Base-by-base conservation (phyloP, 2,797 vertebrate species). In the Atherinosoma microstoma region DNA sequence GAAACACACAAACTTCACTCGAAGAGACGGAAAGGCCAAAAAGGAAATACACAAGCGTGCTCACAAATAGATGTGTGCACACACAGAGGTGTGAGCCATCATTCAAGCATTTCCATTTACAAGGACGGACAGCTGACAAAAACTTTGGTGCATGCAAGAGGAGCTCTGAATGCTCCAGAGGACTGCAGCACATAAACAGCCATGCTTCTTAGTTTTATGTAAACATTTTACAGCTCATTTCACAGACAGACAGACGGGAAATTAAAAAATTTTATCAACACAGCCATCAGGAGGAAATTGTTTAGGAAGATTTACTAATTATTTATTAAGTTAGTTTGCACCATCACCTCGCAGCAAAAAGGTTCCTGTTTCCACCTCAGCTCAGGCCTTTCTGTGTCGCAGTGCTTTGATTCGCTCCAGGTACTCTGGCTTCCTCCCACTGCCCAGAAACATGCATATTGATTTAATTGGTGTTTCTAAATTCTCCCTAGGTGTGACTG, bases 21-120 rank as follows among this genome's bases (percentile, higher is more conserved):
- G 54, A 22, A 35, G 30, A 66, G 6, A 58, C 11, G 20, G n/a
- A 77, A 42, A 80, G 45, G 47, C 45, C 34, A 63, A 47, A 73
- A 11, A 59, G 45, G 66, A 78, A 58, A 72, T 4, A 63, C 66
- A 76, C 76, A 38, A 49, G 61, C 11, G 56, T 3, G 20, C 47
- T 20, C 58, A 56, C 32, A 65, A 63, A 58, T 58, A 59, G 38
- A 58, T 68, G 16, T 40, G 58, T 29, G 64, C 62, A 58, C 32
- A 53, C 15, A 70, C 34, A 16, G 51, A 78, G 64, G 80, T 82
- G 80, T 67, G 62, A 78, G 40, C 24, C 40, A 8, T 77, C 63
- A 64, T 18, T 67, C 66, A 72, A 56, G 77, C 54, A 36, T 4
- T 6, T 65, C 22, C 42, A 70, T 60, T 80, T 49, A 76, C 29